Evolutionary conservation across 2,888 invertebrate genomes (phyloP).

Genomic region (Allophyes oxyacanthae): DNA sequence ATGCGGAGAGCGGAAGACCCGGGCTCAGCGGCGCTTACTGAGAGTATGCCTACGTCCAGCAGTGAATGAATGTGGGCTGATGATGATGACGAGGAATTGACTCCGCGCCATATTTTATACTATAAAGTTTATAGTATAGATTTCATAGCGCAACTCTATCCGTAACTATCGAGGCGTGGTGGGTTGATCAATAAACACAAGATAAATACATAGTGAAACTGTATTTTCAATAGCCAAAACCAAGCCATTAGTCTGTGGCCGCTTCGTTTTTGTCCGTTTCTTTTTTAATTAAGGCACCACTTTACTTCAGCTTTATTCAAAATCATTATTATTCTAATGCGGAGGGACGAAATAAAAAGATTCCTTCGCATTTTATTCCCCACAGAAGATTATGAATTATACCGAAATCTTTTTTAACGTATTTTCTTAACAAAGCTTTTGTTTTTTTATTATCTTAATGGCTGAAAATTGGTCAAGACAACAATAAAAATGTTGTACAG

Average conservation of each 20-base stretch:
- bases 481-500: slow-evolving; percentile 24
- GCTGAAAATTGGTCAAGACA: slow-evolving; percentile 31
- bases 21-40: too few relatives aligned
- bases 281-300: slow-evolving; percentile 50
- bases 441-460: slow-evolving; percentile 41
- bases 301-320: slow-evolving; percentile 53
- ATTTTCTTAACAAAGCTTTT: slow-evolving; percentile 47
- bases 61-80: too few relatives aligned
- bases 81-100: too few relatives aligned
- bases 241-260: neutral
- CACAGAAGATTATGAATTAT: slow-evolving; percentile 56
- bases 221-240: too few relatives aligned
- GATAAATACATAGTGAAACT: too few relatives aligned
- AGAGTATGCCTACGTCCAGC: too few relatives aligned
- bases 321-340: slow-evolving; percentile 58
- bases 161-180: too few relatives aligned
- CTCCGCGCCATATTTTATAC: too few relatives aligned
- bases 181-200: too few relatives aligned
- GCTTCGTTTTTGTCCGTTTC: slow-evolving; percentile 17
- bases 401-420: slow-evolving; percentile 39
- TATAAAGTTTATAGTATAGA: too few relatives aligned
- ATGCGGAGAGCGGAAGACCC: too few relatives aligned
- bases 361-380: slow-evolving; percentile 34
- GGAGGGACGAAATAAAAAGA: slow-evolving; percentile 50
- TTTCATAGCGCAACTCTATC: too few relatives aligned